These are phyloP conservation scores for Pseudococcus jackbeardsleyi DNA, from an alignment of 2,888 invertebrate genomes.

Conservation along the genomic window DNA sequence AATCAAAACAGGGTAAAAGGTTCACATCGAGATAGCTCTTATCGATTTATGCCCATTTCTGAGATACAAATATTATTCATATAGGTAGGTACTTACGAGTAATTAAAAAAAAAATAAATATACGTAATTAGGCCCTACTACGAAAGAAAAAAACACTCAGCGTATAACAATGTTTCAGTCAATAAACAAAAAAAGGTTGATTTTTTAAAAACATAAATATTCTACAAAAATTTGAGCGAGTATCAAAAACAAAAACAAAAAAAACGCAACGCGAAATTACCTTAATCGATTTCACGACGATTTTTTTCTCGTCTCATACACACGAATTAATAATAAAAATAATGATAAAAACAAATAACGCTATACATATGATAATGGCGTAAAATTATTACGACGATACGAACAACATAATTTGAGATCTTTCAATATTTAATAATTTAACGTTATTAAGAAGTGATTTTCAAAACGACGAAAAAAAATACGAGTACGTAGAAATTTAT, in stretches of 20 bases:
- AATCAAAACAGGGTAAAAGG: no score
- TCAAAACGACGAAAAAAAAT: slow-evolving; percentile 2
- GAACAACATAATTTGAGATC: slow-evolving; percentile 46
- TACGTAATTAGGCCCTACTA: slow-evolving; percentile 21
- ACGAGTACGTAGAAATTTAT: background rate
- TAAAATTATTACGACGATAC: slow-evolving; percentile 9
- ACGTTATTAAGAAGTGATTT: background rate
- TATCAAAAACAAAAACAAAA: slow-evolving; percentile 17
- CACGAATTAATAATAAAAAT: slow-evolving; percentile 49
- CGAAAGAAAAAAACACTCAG: slow-evolving; percentile 50
- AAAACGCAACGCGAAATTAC: slow-evolving; percentile 11
- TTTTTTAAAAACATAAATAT: slow-evolving; percentile 42
- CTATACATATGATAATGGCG: slow-evolving; percentile 50
- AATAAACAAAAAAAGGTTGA: slow-evolving; percentile 22
- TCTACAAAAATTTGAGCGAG: slow-evolving; percentile 51
- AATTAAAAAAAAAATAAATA: slow-evolving; percentile 1
- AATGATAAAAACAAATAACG: slow-evolving; percentile 45
- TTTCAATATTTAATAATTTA: background rate
- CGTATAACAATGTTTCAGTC: slow-evolving; percentile 35
- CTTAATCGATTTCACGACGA: background rate
- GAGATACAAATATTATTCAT: slow-evolving; percentile 26
- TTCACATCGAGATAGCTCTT: background rate
- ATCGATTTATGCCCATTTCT: slow-evolving; percentile 54
- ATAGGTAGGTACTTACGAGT: background rate
- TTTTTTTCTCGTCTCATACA: background rate